Percentiles rank a stretch among this genome's conserved stretches.
Evolutionary conservation across 2,113 vertebrate species (phyloP).

Genomic region (Thomomys bottae): DNA sequence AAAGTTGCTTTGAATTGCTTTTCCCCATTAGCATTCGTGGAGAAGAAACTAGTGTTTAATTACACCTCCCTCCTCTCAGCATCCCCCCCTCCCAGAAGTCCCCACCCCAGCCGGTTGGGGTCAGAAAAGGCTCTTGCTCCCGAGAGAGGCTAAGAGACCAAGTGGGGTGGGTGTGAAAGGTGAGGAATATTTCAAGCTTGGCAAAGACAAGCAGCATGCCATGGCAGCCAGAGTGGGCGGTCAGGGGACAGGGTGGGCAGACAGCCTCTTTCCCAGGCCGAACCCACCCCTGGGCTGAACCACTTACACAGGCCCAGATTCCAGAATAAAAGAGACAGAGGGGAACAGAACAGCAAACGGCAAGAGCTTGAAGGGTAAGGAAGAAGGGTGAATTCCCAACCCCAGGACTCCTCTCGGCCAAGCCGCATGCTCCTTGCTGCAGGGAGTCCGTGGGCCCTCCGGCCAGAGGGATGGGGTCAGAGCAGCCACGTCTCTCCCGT

Average conservation of each 20-base stretch:
- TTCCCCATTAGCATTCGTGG: slow-evolving; percentile 87
- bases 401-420: rapidly evolving
- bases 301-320: neutral
- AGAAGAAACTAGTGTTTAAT: slow-evolving; percentile 86
- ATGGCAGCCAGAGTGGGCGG: rapidly evolving
- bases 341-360: neutral
- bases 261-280: neutral
- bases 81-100: slow-evolving; percentile 12
- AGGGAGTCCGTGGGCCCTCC: neutral
- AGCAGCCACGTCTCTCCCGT: neutral
- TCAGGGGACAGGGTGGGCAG: neutral
- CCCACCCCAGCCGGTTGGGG: neutral
- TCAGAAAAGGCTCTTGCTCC: neutral
- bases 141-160: neutral
- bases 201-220: neutral
- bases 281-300: neutral
- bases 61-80: slow-evolving; percentile 67
- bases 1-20: slow-evolving; percentile 89
- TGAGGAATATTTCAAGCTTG: neutral
- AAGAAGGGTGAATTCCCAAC: rapidly evolving
- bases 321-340: neutral
- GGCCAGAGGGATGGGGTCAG: neutral
- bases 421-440: neutral
- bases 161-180: rapidly evolving
- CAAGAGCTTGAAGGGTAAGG: no score